These are phyloP conservation scores for Netelia melanura DNA, from an alignment of 2,888 invertebrate genomes.

Conservation along the genomic window DNA sequence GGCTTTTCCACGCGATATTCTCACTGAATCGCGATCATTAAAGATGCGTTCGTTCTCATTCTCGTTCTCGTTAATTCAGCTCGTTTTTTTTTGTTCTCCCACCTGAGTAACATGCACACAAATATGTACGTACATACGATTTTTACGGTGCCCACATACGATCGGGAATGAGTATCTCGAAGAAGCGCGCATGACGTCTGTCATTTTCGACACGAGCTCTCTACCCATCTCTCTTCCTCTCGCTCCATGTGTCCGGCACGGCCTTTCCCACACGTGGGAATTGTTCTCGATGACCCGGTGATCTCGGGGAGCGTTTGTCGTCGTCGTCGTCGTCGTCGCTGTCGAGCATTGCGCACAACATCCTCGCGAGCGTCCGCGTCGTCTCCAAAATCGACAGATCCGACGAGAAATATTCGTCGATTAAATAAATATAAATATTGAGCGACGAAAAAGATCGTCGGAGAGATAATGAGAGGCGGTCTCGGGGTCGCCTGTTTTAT, in stretches of 20 bases:
- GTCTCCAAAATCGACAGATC: constrained; percentile 78
- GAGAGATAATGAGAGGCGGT: constrained; percentile 8
- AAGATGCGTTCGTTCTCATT: constrained; percentile 1
- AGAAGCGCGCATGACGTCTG: constrained; percentile 69
- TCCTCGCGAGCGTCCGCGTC: constrained; percentile 72
- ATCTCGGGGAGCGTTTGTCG: constrained; percentile 79
- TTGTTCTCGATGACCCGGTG: constrained; percentile 83
- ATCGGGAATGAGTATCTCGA: constrained; percentile 49
- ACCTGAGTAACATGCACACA: not conserved
- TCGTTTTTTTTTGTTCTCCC: not conserved
- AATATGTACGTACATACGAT: constrained; percentile 42
- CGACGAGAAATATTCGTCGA: not conserved
- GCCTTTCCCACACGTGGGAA: constrained; percentile 83
- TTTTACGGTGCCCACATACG: constrained; percentile 10
- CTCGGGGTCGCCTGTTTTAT: not conserved
- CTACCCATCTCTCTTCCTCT: constrained; percentile 63
- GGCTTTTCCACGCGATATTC: constrained; percentile 18
- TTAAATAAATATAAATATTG: no score
- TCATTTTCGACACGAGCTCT: constrained; percentile 76
- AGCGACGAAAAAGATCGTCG: not conserved
- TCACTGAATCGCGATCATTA: constrained; percentile 13
- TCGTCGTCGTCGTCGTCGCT: constrained; percentile 67
- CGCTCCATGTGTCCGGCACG: constrained; percentile 68
- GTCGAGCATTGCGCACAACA: constrained; percentile 74
- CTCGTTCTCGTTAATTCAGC: constrained; percentile 27